These are phyloP conservation scores for Protobothrops mucrosquamatus DNA, from an alignment of 2,113 vertebrate genomes.

Conservation along the genomic window DNA sequence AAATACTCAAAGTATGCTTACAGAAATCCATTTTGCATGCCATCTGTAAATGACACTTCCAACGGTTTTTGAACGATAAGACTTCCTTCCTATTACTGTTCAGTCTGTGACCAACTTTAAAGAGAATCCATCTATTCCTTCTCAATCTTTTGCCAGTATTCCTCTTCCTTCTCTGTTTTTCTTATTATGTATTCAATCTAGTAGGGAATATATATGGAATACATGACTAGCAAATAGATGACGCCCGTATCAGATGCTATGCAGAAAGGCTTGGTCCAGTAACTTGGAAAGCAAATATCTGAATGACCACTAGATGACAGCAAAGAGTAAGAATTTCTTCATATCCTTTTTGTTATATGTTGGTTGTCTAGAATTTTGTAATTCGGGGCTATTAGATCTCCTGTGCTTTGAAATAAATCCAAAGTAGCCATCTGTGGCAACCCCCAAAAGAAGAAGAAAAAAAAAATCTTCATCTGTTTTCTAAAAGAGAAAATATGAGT, in stretches of 20 bases:
- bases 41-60: background rate
- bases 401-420: background rate
- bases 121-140: background rate
- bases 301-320: background rate
- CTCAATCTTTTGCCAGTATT: background rate
- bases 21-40: background rate
- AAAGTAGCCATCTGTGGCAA: background rate
- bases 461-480: background rate
- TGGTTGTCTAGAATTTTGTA: background rate
- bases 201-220: background rate
- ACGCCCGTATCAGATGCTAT: background rate
- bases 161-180: background rate
- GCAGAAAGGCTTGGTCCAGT: background rate
- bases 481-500: background rate
- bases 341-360: background rate
- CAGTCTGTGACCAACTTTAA: background rate
- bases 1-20: background rate
- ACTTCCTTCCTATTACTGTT: background rate
- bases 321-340: background rate
- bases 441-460: background rate
- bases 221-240: background rate
- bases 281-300: background rate
- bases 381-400: background rate
- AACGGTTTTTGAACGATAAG: background rate
- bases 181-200: background rate